phyloP scores from a whole-genome alignment of 1,140 invertebrate species.

The Brachionus rubens region DNA sequence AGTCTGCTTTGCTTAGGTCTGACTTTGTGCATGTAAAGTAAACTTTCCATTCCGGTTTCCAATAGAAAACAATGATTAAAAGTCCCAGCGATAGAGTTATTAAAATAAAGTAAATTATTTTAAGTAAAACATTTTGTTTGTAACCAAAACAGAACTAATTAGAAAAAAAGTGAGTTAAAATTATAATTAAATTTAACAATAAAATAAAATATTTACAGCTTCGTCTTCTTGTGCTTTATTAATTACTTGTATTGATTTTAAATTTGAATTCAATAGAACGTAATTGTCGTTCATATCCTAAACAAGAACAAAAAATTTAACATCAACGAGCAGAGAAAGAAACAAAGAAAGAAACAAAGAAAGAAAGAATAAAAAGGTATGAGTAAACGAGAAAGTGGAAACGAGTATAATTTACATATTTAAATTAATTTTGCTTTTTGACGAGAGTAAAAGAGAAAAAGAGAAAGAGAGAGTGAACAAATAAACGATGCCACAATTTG shows the following conservation, averaged over 20 bases:
- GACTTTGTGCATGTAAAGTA: constrained; percentile 71
- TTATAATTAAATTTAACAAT: neutral
- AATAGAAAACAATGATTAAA: constrained; percentile 76
- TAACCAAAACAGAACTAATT: constrained; percentile 63
- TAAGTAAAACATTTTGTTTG: constrained; percentile 61
- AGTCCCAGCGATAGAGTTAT: constrained; percentile 71
- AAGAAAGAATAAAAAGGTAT: too few species aligned
- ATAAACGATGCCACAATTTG: too few species aligned
- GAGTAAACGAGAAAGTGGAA: too few species aligned
- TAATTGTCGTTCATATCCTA: constrained; percentile 22
- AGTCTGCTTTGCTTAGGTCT: constrained; percentile 69
- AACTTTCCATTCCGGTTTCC: constrained; percentile 76
- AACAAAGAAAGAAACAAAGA: too few species aligned
- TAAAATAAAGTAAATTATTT: constrained; percentile 65
- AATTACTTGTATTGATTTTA: constrained; percentile 4
- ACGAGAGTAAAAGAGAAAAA: too few species aligned
- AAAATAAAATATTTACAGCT: neutral
- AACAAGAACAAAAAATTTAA: too few species aligned
- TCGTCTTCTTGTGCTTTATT: constrained; percentile 25
- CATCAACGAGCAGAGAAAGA: too few species aligned
- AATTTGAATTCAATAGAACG: neutral
- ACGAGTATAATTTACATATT: too few species aligned
- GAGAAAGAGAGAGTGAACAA: too few species aligned
- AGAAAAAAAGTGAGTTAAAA: neutral
- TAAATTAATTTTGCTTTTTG: too few species aligned